Percentiles rank a stretch among this genome's conserved stretches.
These are phyloP conservation scores for Spodoptera picta DNA, from an alignment of 2,888 invertebrate species.

Conservation along the genomic window DNA sequence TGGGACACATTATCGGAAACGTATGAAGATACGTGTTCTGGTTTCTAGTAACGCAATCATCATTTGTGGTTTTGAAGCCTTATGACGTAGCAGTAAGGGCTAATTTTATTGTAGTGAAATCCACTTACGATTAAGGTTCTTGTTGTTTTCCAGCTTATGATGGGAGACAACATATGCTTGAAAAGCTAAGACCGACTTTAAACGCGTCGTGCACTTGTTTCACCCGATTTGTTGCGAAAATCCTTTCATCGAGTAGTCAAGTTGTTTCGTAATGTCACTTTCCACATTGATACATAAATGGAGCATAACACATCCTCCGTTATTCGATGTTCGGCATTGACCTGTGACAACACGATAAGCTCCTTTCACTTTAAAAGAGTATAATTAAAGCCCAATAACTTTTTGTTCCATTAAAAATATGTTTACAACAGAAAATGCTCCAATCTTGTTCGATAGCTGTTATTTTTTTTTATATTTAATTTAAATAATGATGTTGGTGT, in stretches of 20 bases:
- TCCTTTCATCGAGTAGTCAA: slow-evolving; percentile 19
- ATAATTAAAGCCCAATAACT: slow-evolving; percentile 12
- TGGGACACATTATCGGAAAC: slow-evolving; percentile 17
- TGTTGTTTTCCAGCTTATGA: neutral
- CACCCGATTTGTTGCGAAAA: slow-evolving; percentile 14
- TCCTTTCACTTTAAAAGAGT: slow-evolving; percentile 42
- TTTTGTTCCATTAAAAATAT: neutral
- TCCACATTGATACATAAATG: slow-evolving; percentile 31
- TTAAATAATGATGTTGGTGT: slow-evolving; percentile 36
- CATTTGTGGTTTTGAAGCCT: too few species aligned
- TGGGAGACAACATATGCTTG: neutral
- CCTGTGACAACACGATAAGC: slow-evolving; percentile 21
- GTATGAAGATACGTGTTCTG: slow-evolving; percentile 5
- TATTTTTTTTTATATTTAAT: slow-evolving; percentile 21
- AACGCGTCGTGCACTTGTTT: slow-evolving; percentile 6
- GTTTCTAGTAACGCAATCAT: neutral
- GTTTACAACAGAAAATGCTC: neutral
- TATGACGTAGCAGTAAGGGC: too few species aligned
- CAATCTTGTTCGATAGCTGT: slow-evolving; percentile 8
- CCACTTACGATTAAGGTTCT: neutral
- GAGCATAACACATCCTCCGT: slow-evolving; percentile 40
- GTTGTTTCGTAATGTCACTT: slow-evolving; percentile 39
- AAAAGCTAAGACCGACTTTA: neutral
- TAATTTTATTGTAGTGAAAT: too few species aligned
- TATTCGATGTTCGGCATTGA: slow-evolving; percentile 45